phyloP scores from a whole-genome alignment of 2,113 vertebrate species.

The Plecturocebus donacophilus region DNA sequence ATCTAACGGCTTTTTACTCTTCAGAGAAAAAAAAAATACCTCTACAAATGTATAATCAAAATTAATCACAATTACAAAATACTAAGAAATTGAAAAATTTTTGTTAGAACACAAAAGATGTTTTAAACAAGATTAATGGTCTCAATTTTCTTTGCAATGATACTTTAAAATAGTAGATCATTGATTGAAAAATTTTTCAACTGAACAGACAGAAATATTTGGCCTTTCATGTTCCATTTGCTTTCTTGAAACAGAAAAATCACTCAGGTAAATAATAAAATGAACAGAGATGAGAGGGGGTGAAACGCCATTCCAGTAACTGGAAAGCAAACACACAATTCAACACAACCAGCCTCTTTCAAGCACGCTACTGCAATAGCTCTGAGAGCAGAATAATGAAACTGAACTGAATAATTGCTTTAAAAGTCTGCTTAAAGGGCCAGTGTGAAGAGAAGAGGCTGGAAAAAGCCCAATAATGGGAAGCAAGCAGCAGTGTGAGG shows the following conservation, averaged over 20 bases:
- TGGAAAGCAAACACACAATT: conserved; percentile 76
- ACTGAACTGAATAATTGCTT: conserved; percentile 79
- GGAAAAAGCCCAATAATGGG: conserved; percentile 67
- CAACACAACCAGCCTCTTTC: conserved; percentile 74
- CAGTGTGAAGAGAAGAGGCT: conserved; percentile 70
- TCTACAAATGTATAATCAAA: conserved; percentile 66
- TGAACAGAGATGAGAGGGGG: conserved; percentile 64
- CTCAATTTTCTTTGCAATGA: conserved; percentile 57
- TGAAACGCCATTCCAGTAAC: conserved; percentile 70
- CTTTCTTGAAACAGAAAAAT: conserved; percentile 64
- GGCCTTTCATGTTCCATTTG: background rate
- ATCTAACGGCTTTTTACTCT: conserved; percentile 20
- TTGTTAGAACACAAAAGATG: conserved; percentile 43
- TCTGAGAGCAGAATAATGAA: conserved; percentile 80
- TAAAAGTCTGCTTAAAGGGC: conserved; percentile 77
- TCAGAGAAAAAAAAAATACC: background rate
- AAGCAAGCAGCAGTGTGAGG: conserved; percentile 71
- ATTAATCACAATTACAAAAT: conserved; percentile 67
- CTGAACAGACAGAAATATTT: background rate
- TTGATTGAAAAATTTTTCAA: conserved; percentile 59
- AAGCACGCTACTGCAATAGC: conserved; percentile 74
- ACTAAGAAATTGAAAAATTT: conserved; percentile 44
- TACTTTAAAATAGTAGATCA: conserved; percentile 47
- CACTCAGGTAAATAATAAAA: conserved; percentile 25
- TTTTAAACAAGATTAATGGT: conserved; percentile 63